Base-by-base conservation (phyloP, 2,888 invertebrate species). In the Lasioglossum figueresi region DNA sequence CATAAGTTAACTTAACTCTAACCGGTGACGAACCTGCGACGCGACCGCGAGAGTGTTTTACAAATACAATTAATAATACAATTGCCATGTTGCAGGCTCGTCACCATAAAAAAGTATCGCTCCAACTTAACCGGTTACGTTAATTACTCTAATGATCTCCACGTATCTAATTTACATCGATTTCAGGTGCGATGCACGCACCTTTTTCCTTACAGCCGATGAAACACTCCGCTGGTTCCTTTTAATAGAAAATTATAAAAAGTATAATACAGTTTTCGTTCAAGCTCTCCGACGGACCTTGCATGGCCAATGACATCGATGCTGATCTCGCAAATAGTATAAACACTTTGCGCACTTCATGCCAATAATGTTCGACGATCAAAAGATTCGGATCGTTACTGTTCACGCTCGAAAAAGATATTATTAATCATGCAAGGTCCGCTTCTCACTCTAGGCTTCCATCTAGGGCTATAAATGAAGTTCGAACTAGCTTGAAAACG, bases 1-100 rank as follows among this genome's bases (percentile, higher is more conserved):
- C 91, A 93, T 92, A 93, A 93, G 91, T 93, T 92, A 93, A 91
- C 91, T 89, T 91, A 91, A 87, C 87, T 89, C 90, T 93, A 92
- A 80, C 76, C 77, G 72, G 84, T 86, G 88, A 88, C 90, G 89
- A 91, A 86, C 82, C 82, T 80, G 80, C 86, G 83, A 90, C 66
- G 83, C 85, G 86, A 77, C 6, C 37, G 71, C 27, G 48, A 43
- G 72, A 56, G 68, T 72, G 76, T 76, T 68, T 56, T 85, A 86
- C 72, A 80, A 56, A 75, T 83, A 52, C 70, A 87, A 59, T 81
- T 85, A 90, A 84, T 76, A 79, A 80, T 90, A 91, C 85, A 91
- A 85, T 88, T 79, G 74, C 83, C 86, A 81, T 83, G 80, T 88
- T 86, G 87, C 76, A 84, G 88, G 84, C 79, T 89, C 87, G 88